Conservation (phyloP, 2,797 vertebrate species). For the Momotus momota region DNA sequence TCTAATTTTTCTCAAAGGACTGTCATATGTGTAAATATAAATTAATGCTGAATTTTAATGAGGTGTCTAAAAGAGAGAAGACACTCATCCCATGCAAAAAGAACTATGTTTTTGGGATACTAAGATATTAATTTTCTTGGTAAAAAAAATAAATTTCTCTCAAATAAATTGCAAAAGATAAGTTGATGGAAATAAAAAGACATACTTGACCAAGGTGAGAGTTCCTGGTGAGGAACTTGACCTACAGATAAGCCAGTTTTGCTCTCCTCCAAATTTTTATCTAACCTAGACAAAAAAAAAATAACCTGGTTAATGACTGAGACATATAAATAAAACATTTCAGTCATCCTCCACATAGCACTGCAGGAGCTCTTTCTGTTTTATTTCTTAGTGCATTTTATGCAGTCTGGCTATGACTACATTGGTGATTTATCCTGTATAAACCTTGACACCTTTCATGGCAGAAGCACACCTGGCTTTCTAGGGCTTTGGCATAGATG, state of each 20-base stretch:
- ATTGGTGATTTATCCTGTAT: background rate
- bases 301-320: background rate
- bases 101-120: background rate
- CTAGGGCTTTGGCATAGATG: background rate
- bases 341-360: background rate
- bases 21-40: rapidly evolving
- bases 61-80: background rate
- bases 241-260: background rate
- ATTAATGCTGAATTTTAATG: background rate
- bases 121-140: background rate
- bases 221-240: background rate
- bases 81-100: background rate
- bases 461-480: slow-evolving; percentile 1
- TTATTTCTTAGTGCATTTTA: background rate
- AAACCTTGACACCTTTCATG: background rate
- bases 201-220: background rate
- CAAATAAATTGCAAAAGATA: background rate
- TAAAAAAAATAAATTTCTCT: background rate
- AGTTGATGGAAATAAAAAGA: rapidly evolving
- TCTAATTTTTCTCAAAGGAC: background rate
- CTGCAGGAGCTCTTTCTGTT: background rate
- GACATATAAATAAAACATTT: background rate
- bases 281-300: background rate
- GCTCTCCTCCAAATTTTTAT: background rate
- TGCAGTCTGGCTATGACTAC: background rate